phyloP scores from a whole-genome alignment of 2,113 vertebrate genomes.

The Haplochromis burtoni region DNA sequence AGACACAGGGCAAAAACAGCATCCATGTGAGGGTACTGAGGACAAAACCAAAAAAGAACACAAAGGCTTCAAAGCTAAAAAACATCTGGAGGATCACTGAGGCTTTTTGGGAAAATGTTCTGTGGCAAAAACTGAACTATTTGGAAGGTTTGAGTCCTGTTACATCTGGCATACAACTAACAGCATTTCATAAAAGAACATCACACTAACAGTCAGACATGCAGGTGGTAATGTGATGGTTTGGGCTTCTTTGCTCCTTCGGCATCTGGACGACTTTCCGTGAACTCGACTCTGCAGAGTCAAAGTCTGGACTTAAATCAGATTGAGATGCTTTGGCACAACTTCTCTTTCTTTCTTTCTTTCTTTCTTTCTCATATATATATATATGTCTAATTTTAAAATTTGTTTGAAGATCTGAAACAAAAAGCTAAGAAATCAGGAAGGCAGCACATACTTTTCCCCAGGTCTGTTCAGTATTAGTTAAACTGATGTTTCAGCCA shows the following conservation, averaged over 20 bases:
- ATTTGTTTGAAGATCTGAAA: not conserved
- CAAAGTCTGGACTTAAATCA: not conserved
- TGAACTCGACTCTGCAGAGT: not conserved
- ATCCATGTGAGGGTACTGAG: not conserved
- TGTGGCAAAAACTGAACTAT: accelerated
- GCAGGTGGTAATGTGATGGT: not conserved
- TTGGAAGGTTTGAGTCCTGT: not conserved
- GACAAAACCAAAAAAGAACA: not conserved
- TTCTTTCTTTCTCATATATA: too few species aligned
- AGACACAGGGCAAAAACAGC: not conserved
- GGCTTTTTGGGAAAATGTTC: not conserved
- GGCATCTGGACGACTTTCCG: not conserved
- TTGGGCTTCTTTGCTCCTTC: not conserved
- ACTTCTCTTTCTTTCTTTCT: too few species aligned
- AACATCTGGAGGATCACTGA: not conserved
- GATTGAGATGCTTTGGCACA: too few species aligned
- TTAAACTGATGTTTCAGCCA: not conserved
- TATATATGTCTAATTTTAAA: not conserved
- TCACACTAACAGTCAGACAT: not conserved
- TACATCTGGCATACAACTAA: not conserved
- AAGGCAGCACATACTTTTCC: not conserved
- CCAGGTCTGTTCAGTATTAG: not conserved
- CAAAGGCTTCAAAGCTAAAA: not conserved
- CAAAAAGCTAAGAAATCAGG: not conserved
- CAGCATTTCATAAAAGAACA: not conserved